These are phyloP conservation scores for Pedetes capensis DNA, from an alignment of 2,113 vertebrate species.

Conservation along the genomic window DNA sequence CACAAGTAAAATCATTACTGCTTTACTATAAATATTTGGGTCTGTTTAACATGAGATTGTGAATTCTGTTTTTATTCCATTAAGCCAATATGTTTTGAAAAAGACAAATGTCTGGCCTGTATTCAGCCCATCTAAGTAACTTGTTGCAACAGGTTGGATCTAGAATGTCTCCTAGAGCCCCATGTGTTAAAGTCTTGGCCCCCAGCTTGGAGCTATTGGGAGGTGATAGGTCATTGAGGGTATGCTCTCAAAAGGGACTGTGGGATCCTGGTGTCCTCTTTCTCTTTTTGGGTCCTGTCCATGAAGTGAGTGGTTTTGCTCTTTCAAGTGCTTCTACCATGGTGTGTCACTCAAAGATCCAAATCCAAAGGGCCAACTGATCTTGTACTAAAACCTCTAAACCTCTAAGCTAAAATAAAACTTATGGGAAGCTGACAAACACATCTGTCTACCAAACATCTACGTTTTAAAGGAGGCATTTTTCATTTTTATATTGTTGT, in stretches of 20 bases:
- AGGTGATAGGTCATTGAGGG: no score
- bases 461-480: background rate
- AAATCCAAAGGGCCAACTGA: background rate
- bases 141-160: background rate
- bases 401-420: background rate
- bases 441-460: background rate
- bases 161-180: background rate
- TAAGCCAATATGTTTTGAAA: background rate
- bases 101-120: background rate
- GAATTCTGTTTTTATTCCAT: background rate
- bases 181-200: background rate
- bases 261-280: no score
- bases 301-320: background rate
- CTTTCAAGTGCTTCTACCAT: background rate
- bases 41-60: background rate
- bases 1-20: background rate
- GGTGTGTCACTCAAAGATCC: background rate
- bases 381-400: background rate
- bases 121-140: background rate
- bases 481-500: background rate
- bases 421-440: background rate
- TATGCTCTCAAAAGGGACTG: no score
- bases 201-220: background rate
- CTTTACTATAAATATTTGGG: constrained; percentile 3
- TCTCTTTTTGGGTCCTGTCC: background rate